A percentile compares a stretch with the other conserved stretches of the same genome.
Evolutionary conservation across 2,888 invertebrate species (phyloP).

Genomic region (Diaperis boleti): DNA sequence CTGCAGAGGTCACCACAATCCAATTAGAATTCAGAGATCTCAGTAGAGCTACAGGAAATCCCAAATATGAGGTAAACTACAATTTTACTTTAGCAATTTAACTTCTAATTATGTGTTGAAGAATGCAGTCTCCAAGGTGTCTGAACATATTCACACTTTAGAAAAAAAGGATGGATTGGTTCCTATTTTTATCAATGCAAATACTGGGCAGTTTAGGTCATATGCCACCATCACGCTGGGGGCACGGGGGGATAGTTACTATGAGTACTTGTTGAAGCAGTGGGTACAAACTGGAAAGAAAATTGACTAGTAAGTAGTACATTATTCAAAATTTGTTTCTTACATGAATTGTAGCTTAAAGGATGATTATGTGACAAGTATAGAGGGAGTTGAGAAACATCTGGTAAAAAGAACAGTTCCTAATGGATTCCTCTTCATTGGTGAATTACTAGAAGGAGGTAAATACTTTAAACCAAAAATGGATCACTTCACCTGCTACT

Average conservation of each 20-base stretch:
- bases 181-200: slow-evolving; percentile 97
- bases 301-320: slow-evolving; percentile 80
- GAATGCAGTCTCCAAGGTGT: slow-evolving; percentile 86
- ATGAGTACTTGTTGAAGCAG: slow-evolving; percentile 97
- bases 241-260: slow-evolving; percentile 97
- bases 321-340: too few species aligned
- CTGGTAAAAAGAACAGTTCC: slow-evolving; percentile 81
- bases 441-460: slow-evolving; percentile 88
- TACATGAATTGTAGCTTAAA: slow-evolving; percentile 84
- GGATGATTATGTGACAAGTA: slow-evolving; percentile 86
- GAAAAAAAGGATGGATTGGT: slow-evolving; percentile 93
- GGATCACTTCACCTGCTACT: slow-evolving; percentile 97
- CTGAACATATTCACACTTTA: slow-evolving; percentile 88
- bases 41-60: slow-evolving; percentile 82
- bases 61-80: slow-evolving; percentile 82
- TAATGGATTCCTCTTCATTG: slow-evolving; percentile 87
- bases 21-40: slow-evolving; percentile 97
- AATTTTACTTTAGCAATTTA: neutral
- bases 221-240: slow-evolving; percentile 95
- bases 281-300: slow-evolving; percentile 97
- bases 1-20: slow-evolving; percentile 96
- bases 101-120: slow-evolving; percentile 58
- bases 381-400: slow-evolving; percentile 85
- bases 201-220: slow-evolving; percentile 90
- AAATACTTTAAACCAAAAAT: slow-evolving; percentile 92